Evolutionary conservation across 2,113 vertebrate species (phyloP), one percentile per base, ranked within the genome.

Genomic region (Leptobrachium leishanense): DNA sequence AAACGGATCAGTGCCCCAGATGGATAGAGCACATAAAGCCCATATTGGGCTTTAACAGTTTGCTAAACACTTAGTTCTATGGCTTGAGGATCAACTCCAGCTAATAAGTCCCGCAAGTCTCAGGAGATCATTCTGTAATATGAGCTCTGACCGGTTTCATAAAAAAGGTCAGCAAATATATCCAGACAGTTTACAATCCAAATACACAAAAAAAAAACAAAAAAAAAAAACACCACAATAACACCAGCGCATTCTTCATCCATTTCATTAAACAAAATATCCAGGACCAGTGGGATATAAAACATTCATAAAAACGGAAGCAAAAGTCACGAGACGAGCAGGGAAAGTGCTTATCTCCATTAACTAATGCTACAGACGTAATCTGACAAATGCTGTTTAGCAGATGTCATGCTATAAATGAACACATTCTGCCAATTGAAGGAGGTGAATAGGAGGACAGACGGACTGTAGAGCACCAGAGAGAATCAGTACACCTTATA

Each of bases 271-370:
- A 50, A 20, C 15, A 70, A 41, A n/a, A 63, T 50, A 66, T 63
- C 55, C 40, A 50, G 76, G 76, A 67, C 70, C 76, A 70, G 41
- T 63, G 43, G 42, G 46, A 46, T 20, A 6, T 20, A 55, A 41
- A 31, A 67, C 76, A 39, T 77, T 77, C 55, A 70, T 77, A 70
- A 77, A 77, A 55, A 70, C 41, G 46, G 76, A 46, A 67, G 67
- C 55, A 77, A 54, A 70, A 67, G 76, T 67, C 68, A 77, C 43
- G 70, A 53, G 55, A 50, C 76, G 40, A 46, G 46, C 39, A 59
- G 76, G 67, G 76, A 70, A 55, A 42, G n/a, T 67, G 70, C 70
- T 77, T 41, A 71, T 77, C 76, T 70, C 68, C 50, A 77, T 77
- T 70, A 77, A 63, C 41, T 15, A 67, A 77, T 41, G 15, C 76